Conservation (phyloP, 2,888 invertebrate species). For the Cinara cedri region DNA sequence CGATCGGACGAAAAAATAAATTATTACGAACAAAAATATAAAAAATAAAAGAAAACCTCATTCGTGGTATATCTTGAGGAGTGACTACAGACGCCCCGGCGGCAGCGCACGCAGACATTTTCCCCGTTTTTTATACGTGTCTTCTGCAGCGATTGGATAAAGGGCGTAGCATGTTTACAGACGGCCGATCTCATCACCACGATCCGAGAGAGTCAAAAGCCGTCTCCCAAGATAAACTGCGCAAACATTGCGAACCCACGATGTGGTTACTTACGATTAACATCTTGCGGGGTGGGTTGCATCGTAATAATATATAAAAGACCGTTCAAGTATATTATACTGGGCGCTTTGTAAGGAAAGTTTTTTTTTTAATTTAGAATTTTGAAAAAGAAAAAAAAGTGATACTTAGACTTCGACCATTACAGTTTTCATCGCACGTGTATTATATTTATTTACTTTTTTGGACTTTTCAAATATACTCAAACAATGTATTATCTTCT, state of each 20-base stretch:
- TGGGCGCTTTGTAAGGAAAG: conserved; percentile 29
- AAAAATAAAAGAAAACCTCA: background rate
- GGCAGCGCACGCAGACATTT: background rate
- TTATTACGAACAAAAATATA: no score
- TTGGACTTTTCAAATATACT: conserved; percentile 1
- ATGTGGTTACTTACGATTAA: conserved; percentile 51
- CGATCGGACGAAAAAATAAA: background rate
- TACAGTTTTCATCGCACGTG: background rate
- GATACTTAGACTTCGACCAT: background rate
- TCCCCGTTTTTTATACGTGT: background rate
- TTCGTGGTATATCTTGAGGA: conserved; percentile 23
- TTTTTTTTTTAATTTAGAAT: conserved; percentile 27
- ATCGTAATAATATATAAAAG: conserved; percentile 19
- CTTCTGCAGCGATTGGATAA: conserved; percentile 17
- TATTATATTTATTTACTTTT: background rate
- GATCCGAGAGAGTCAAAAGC: conserved; percentile 19
- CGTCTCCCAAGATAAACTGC: conserved; percentile 49
- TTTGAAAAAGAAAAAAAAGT: background rate
- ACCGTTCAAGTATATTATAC: background rate
- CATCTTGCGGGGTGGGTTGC: conserved; percentile 34
- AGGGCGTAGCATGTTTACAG: conserved; percentile 36
- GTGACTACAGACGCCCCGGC: background rate
- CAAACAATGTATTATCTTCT: background rate
- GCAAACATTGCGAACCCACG: conserved; percentile 22
- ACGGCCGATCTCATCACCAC: conserved; percentile 45